phyloP scores from a whole-genome alignment of 1,140 invertebrate species.

The Atta texana region DNA sequence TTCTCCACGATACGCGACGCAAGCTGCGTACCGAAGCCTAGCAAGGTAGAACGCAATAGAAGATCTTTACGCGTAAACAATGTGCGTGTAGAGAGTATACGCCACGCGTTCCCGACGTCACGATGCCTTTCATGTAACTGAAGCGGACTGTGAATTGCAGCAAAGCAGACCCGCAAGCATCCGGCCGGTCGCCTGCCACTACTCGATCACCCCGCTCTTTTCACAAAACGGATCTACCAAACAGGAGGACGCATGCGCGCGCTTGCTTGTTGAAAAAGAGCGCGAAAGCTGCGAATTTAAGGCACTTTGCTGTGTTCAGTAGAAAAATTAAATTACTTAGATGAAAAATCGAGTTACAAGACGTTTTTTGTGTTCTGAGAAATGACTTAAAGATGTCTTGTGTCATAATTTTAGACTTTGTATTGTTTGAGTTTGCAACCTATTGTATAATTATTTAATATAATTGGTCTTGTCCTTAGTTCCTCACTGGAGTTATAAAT shows the following conservation, averaged over 20 bases:
- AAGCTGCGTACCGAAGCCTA: not conserved
- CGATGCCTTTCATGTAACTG: conserved; percentile 36
- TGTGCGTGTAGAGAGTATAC: too few species aligned
- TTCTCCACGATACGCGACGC: not conserved
- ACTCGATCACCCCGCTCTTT: conserved; percentile 1
- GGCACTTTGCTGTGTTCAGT: too few species aligned
- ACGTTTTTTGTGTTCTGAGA: too few species aligned
- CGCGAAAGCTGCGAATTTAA: not conserved
- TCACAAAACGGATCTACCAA: not conserved
- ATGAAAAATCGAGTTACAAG: too few species aligned
- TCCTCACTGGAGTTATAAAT: too few species aligned
- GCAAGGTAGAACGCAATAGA: not conserved
- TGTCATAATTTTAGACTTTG: too few species aligned
- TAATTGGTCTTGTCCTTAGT: too few species aligned
- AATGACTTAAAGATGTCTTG: too few species aligned
- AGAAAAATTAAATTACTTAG: too few species aligned
- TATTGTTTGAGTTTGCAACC: too few species aligned
- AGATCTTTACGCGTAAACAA: not conserved
- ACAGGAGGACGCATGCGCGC: not conserved
- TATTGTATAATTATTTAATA: too few species aligned
- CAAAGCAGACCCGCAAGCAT: not conserved
- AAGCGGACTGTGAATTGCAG: not conserved
- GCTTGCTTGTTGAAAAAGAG: not conserved
- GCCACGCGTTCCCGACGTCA: not conserved
- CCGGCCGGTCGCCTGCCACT: not conserved